Percentiles rank a stretch among this genome's conserved stretches.
Evolutionary conservation across 2,113 vertebrate species (phyloP).

Genomic region (Amia ocellicauda): DNA sequence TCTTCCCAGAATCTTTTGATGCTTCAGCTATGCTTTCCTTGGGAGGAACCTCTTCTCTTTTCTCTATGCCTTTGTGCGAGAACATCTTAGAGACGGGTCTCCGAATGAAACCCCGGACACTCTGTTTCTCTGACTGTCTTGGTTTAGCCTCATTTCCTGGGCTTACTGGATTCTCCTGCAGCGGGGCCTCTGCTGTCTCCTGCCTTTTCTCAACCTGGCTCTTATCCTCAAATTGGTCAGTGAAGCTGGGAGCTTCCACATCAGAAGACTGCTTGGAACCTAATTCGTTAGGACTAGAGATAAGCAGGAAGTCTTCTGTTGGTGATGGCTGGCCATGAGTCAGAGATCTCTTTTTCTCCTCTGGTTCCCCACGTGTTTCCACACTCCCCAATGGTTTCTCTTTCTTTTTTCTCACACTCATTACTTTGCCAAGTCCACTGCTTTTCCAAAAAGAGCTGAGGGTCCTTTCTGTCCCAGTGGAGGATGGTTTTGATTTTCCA

Average conservation of each 20-base stretch:
- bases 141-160: slow-evolving; percentile 43
- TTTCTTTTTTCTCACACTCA: slow-evolving; percentile 67
- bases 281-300: slow-evolving; percentile 20
- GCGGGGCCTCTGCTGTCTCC: slow-evolving; percentile 52
- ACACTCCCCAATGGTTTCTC: slow-evolving; percentile 43
- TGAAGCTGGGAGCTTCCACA: slow-evolving; percentile 39
- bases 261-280: slow-evolving; percentile 32
- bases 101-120: slow-evolving; percentile 66
- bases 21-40: slow-evolving; percentile 45
- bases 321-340: slow-evolving; percentile 36
- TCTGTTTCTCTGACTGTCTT: slow-evolving; percentile 61
- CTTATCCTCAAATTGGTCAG: slow-evolving; percentile 31
- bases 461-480: slow-evolving; percentile 41
- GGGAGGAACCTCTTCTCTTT: slow-evolving; percentile 50
- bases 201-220: slow-evolving; percentile 41
- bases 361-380: slow-evolving; percentile 41
- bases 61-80: slow-evolving; percentile 68
- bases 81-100: slow-evolving; percentile 71
- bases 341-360: slow-evolving; percentile 41
- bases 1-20: slow-evolving; percentile 44
- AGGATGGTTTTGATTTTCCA: slow-evolving; percentile 54
- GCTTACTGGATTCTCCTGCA: slow-evolving; percentile 51
- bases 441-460: slow-evolving; percentile 71
- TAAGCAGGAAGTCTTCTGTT: slow-evolving; percentile 17
- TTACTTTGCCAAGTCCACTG: slow-evolving; percentile 70